Base-by-base conservation (phyloP, 1,140 invertebrate genomes). In the Pseudobourletiella spinata region DNA sequence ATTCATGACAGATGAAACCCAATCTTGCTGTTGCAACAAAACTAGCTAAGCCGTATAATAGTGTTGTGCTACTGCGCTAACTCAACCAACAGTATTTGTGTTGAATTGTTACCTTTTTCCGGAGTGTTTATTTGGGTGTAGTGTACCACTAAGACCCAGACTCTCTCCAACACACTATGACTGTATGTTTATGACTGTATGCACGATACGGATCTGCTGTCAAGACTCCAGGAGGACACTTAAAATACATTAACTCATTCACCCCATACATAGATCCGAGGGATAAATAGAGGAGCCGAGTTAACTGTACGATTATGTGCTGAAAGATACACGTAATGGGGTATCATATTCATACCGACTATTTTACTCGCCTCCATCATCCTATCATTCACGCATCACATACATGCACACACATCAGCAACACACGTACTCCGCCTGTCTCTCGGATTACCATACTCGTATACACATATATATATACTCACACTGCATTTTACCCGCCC, bases 1-100 rank as follows among this genome's bases (percentile, higher is more conserved):
- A 51, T 51, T 51, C 48, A 51, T 51, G 48, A 51, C 48, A 25
- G 22, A 25, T 51, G 48, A 51, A 51, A 51, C 28, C 44, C 44
- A 48, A 48, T 48, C 44, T 51, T 24, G 48, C 4, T 6, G 3
- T 51, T n/a, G n/a, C n/a, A n/a, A n/a, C n/a, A n/a, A n/a, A n/a
- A n/a, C n/a, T n/a, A n/a, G n/a, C n/a, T n/a, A n/a, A n/a, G n/a
- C n/a, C n/a, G n/a, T n/a, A n/a, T n/a, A n/a, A n/a, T n/a, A n/a
- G n/a, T n/a, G n/a, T n/a, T n/a, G n/a, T n/a, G n/a, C n/a, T n/a
- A n/a, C n/a, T n/a, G n/a, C n/a, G n/a, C n/a, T n/a, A n/a, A n/a
- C n/a, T n/a, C n/a, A n/a, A n/a, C n/a, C n/a, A n/a, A n/a, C n/a
- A n/a, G n/a, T n/a, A n/a, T n/a, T n/a, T n/a, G n/a, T n/a, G n/a